Conservation (phyloP, 2,113 vertebrate genomes). For the Gymnobelideus leadbeateri region DNA sequence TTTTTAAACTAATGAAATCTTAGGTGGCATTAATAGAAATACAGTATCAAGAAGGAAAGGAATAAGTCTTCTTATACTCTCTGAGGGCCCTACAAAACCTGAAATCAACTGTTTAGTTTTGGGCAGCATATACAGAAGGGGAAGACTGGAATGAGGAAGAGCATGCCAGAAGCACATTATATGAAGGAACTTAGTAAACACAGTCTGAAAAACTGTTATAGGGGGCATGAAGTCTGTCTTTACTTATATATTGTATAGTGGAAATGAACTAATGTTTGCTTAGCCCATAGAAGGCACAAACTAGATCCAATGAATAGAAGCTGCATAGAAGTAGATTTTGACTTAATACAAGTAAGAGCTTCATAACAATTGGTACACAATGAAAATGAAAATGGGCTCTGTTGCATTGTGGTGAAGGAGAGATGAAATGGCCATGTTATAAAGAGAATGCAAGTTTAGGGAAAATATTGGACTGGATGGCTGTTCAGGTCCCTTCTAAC, state of each 20-base stretch:
- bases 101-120: not conserved
- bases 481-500: not conserved
- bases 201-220: not conserved
- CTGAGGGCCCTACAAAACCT: not conserved
- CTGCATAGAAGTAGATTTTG: not conserved
- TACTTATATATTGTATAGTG: not conserved
- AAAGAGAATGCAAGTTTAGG: not conserved
- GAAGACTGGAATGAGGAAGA: not conserved
- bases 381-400: not conserved
- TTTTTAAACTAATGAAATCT: not conserved
- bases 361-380: not conserved
- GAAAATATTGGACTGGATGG: not conserved
- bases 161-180: not conserved
- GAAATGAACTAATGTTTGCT: not conserved
- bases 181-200: not conserved
- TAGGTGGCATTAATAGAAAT: not conserved
- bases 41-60: not conserved
- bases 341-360: not conserved
- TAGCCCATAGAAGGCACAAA: not conserved
- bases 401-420: not conserved
- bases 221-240: not conserved
- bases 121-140: no score
- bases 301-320: not conserved
- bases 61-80: not conserved
- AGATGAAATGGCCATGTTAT: not conserved